These are phyloP conservation scores for Smithornis capensis DNA, from an alignment of 2,113 vertebrate genomes.

Conservation along the genomic window DNA sequence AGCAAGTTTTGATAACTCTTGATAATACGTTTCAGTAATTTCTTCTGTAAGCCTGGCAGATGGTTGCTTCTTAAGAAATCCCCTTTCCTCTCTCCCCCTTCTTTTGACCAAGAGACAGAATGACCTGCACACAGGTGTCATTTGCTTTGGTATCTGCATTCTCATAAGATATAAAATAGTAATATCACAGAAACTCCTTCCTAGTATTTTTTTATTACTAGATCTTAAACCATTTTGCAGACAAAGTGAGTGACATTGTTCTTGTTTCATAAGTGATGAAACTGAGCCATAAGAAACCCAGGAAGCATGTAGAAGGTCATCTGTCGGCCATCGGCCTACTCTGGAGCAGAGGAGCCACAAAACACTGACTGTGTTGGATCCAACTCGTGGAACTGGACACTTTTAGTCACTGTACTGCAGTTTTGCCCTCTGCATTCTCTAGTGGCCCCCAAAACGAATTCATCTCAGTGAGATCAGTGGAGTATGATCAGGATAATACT, in stretches of 20 bases:
- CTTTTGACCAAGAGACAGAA: not conserved
- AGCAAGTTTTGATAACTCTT: conserved; percentile 1
- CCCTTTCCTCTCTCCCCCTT: not conserved
- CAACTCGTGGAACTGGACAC: not conserved
- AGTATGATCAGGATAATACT: not conserved
- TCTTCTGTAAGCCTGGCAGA: not conserved
- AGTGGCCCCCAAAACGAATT: not conserved
- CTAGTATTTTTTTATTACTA: not conserved
- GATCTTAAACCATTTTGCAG: not conserved
- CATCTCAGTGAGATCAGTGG: not conserved
- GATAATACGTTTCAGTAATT: conserved; percentile 12
- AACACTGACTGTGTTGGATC: not conserved
- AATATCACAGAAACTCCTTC: not conserved
- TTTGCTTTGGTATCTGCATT: not conserved
- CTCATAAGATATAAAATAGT: not conserved
- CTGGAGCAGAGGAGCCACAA: not conserved
- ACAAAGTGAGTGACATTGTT: not conserved
- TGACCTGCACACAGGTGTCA: not conserved
- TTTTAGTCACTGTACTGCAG: not conserved
- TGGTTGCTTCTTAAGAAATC: not conserved
- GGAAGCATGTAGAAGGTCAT: not conserved
- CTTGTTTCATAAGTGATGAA: not conserved
- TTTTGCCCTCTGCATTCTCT: not conserved
- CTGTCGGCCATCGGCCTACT: rapidly evolving
- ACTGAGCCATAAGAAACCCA: not conserved